phyloP scores from a whole-genome alignment of 2,113 vertebrate species.

The Ceyx melanurus region DNA sequence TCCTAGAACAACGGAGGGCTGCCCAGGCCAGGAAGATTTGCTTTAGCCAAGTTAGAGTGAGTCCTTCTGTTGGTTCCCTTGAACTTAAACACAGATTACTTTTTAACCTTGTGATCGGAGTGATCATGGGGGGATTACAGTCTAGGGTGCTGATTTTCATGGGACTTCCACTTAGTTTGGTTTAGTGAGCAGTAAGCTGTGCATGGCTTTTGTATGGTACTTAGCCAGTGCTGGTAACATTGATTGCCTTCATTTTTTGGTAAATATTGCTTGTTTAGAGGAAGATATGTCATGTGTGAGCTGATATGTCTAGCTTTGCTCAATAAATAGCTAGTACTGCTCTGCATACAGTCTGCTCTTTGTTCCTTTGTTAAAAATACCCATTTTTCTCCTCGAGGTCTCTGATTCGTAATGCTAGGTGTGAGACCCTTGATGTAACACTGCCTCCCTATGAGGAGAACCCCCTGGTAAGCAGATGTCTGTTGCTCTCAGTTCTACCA shows the following conservation, averaged over 20 bases:
- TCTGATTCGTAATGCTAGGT: not conserved
- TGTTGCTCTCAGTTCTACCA: not conserved
- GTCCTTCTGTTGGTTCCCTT: not conserved
- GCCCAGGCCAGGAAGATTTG: not conserved
- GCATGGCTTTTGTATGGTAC: accelerated
- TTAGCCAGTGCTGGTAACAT: not conserved
- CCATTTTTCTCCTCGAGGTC: not conserved
- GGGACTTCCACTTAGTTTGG: not conserved
- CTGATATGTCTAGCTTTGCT: not conserved
- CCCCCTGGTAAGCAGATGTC: not conserved
- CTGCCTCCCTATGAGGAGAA: not conserved
- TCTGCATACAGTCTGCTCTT: not conserved
- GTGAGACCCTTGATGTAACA: not conserved
- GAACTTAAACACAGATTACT: not conserved
- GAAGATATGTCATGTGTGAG: not conserved
- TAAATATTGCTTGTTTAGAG: not conserved
- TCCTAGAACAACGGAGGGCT: not conserved
- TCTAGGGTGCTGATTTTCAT: accelerated
- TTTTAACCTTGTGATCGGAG: not conserved
- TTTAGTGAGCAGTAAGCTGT: not conserved
- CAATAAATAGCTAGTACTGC: not conserved
- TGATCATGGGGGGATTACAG: accelerated
- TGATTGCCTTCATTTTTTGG: not conserved
- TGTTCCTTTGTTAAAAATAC: not conserved
- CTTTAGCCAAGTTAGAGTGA: not conserved